Evolutionary conservation across 2,113 vertebrate genomes (phyloP).

Genomic region (Danionella cerebrum): DNA sequence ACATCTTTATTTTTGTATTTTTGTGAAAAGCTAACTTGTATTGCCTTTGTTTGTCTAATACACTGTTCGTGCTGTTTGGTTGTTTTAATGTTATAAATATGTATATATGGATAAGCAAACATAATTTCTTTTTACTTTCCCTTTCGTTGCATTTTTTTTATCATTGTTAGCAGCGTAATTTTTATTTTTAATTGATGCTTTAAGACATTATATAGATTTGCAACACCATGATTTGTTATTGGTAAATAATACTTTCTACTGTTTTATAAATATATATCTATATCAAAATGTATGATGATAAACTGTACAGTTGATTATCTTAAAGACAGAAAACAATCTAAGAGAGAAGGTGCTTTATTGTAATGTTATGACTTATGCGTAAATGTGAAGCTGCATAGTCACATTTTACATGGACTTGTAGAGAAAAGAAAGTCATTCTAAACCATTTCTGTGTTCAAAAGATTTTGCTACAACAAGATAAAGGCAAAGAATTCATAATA

Average conservation of each 20-base stretch:
- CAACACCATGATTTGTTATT: conserved; percentile 43
- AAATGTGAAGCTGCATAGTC: conserved; percentile 58
- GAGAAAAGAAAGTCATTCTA: conserved; percentile 37
- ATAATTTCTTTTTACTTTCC: background rate
- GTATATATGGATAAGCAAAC: background rate
- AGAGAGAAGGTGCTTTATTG: conserved; percentile 61
- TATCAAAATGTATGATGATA: conserved; percentile 59
- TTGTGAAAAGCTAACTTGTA: conserved; percentile 2
- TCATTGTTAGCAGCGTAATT: background rate
- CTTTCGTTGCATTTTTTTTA: background rate
- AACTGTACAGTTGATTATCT: conserved; percentile 61
- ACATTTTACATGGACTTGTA: conserved; percentile 57
- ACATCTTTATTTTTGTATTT: conserved; percentile 40
- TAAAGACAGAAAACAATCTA: conserved; percentile 45
- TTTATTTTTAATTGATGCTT: conserved; percentile 22
- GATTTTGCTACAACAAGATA: conserved; percentile 67
- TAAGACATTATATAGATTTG: conserved; percentile 17
- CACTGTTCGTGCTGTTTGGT: background rate
- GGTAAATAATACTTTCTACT: conserved; percentile 61
- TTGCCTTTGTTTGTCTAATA: conserved; percentile 17
- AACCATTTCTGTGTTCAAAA: conserved; percentile 62
- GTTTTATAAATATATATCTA: conserved; percentile 65
- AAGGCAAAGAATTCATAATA: conserved; percentile 59
- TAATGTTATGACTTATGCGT: conserved; percentile 62
- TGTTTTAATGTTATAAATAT: background rate